Conservation (phyloP, 2,113 vertebrate genomes). For the Pedetes capensis region DNA sequence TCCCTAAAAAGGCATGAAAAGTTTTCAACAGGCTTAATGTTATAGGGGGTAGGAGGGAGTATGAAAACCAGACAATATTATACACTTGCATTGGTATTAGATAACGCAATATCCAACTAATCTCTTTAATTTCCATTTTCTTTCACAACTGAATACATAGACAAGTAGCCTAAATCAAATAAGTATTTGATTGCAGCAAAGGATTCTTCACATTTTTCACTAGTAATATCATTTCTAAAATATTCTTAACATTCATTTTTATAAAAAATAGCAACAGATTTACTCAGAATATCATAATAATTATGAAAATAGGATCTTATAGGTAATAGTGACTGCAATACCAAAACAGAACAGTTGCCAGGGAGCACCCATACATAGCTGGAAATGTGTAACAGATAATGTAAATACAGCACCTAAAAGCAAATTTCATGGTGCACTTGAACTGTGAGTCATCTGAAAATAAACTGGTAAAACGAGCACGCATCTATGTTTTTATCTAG, state of each 20-base stretch:
- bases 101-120: background rate
- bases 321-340: background rate
- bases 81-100: background rate
- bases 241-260: background rate
- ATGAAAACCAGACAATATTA: background rate
- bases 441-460: background rate
- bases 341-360: background rate
- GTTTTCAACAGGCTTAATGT: background rate
- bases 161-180: background rate
- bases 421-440: background rate
- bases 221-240: background rate
- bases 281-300: background rate
- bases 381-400: background rate
- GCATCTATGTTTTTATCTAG: background rate
- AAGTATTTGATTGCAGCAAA: background rate
- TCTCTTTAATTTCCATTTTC: background rate
- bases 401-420: background rate
- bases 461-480: background rate
- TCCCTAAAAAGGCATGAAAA: background rate
- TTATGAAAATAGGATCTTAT: background rate
- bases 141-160: background rate
- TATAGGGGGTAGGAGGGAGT: background rate
- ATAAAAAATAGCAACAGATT: background rate
- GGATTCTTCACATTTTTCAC: background rate
- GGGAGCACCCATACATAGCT: background rate